These are phyloP conservation scores for Vulpes lagopus DNA, from an alignment of 2,113 vertebrate species.

Conservation along the genomic window DNA sequence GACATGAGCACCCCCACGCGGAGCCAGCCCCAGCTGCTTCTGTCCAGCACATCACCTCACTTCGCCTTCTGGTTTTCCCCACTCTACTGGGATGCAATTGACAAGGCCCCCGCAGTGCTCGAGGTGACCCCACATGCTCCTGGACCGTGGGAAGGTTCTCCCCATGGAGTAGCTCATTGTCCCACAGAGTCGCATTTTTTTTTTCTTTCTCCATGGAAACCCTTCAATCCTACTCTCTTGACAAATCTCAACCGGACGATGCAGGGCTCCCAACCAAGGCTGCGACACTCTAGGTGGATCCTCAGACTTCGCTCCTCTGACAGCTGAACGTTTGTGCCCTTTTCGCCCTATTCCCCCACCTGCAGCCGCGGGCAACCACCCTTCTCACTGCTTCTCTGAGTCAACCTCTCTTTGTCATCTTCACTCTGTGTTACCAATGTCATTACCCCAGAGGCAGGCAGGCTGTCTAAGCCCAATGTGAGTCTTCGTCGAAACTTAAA, in stretches of 20 bases:
- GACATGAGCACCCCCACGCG: neutral
- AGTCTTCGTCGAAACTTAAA: neutral
- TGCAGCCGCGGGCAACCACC: neutral
- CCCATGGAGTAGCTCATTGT: neutral
- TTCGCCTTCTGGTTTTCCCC: neutral
- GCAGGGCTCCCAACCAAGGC: neutral
- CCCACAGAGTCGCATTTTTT: neutral
- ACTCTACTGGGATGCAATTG: neutral
- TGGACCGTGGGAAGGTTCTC: neutral
- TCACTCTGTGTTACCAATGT: neutral
- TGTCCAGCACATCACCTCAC: neutral
- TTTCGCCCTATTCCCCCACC: neutral
- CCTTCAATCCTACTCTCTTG: neutral
- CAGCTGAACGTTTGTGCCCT: neutral
- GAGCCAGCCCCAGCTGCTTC: neutral
- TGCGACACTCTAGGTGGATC: neutral
- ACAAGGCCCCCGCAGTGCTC: neutral
- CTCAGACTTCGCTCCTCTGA: neutral
- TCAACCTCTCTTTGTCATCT: neutral
- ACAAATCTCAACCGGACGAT: neutral
- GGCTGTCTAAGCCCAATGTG: neutral
- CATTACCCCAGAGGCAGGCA: neutral
- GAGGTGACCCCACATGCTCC: too few relatives aligned
- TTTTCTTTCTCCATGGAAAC: neutral
- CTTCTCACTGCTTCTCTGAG: neutral